Percentiles rank a stretch among this genome's conserved stretches.
These are phyloP conservation scores for Megalops atlanticus DNA, from an alignment of 2,113 vertebrate species.

Conservation along the genomic window DNA sequence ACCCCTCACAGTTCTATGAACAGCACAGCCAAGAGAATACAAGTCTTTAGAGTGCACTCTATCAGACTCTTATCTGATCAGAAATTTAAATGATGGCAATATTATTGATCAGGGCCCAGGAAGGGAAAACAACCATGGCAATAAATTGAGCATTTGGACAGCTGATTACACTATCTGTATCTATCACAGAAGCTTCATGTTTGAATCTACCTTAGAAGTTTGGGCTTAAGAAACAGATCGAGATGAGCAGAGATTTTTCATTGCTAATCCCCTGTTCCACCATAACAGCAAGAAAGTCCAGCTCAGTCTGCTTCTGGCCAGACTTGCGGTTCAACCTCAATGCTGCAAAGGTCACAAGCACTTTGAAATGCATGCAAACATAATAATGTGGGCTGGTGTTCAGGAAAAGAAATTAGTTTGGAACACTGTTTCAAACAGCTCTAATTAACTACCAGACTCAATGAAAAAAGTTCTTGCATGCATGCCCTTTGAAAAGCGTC, in stretches of 20 bases:
- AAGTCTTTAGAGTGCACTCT: no score
- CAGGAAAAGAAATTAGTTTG: background rate
- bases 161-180: background rate
- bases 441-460: background rate
- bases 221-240: background rate
- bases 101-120: no score
- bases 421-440: background rate
- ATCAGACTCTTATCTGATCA: no score
- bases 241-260: background rate
- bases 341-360: constrained; percentile 23
- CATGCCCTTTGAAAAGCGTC: background rate
- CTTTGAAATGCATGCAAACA: constrained; percentile 28
- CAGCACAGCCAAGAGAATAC: no score
- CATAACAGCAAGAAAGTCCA: background rate
- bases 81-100: no score
- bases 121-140: no score
- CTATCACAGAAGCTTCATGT: background rate
- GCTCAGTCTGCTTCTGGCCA: background rate
- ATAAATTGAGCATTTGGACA: background rate
- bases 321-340: background rate
- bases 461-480: background rate
- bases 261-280: background rate
- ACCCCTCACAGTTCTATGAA: no score
- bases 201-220: background rate
- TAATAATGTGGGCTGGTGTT: background rate